Evolutionary conservation across 2,113 vertebrate species (phyloP), one percentile per base, ranked within the genome.

Genomic region (Tragelaphus scriptus): DNA sequence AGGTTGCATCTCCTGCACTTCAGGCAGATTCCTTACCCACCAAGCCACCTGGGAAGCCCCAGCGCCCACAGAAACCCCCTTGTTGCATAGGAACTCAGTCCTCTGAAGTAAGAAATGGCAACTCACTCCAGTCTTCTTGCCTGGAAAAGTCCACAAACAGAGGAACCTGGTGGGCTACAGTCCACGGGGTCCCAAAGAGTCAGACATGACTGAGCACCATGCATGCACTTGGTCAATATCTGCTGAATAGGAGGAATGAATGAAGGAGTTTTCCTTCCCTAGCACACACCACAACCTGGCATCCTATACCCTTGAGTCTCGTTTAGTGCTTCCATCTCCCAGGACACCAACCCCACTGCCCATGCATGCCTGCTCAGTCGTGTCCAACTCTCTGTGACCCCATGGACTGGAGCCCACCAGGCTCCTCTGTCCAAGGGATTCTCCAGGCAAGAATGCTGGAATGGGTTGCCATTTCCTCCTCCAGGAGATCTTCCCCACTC

Each of bases 361-460:
- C n/a, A 0, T 23, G 19, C 5, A 1, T 13, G n/a, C n/a, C 19
- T 4, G 21, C 19, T 71, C n/a, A 40, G 23, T 44, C 2, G 0
- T 44, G 11, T 26, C 40, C 21, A 26, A 26, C 71, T 77, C 71
- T 40, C 40, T 77, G 71, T 44, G 36, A 44, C 36, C 40, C 40
- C 71, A 14, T 4, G 36, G 71, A 77, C 71, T 44, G 6, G 3
- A 77, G 71, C 36, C 71, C 71, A 44, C 12, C 36, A 77, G 23
- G 6, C 71, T 77, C 36, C 11, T 14, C 36, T 25, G 36, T 44
- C 11, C 71, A 14, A 13, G 21, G 71, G 36, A 75, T 25, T 25
- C 36, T 75, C 36, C 71, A 77, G 71, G 71, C 71, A 77, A 44
- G 36, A 77, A 7, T 44, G 44, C 71, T 77, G 71, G 36, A 77